Evolutionary conservation across 2,797 vertebrate genomes (phyloP), one percentile per base, ranked within the genome.

Genomic region (Diplodus puntazzo): DNA sequence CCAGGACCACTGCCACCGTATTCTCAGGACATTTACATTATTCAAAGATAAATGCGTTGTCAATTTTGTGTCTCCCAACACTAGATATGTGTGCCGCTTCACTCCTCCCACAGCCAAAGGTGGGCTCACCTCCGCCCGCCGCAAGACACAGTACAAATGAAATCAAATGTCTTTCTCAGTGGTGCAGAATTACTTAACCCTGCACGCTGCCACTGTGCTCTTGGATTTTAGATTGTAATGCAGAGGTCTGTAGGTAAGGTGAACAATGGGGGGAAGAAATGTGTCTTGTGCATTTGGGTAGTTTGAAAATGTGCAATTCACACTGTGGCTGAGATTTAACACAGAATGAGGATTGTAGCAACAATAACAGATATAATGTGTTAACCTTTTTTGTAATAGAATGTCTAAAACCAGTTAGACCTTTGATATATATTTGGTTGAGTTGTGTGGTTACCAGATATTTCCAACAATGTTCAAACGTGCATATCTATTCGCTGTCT

Each of bases 41-140:
- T 96, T 96, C 94, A 95, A 96, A 96, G 96, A 96, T 96, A 96
- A 96, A 96, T 96, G 96, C 94, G 94, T 96, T 96, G 96, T 96
- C 96, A 96, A 95, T 96, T 95, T 93, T 92, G 89, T 95, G 94
- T 95, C 95, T 96, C 95, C 93, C 87, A 93, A 90, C 95, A 93
- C 92, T 94, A 95, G 95, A 95, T 94, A 95, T 93, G 93, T 89
- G 91, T 80, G 92, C 93, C 87, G 91, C 94, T 95, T 92, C 92
- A 88, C 93, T 95, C 94, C 94, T 94, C 90, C 90, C 5, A 91
- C 93, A 93, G 94, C 95, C 94, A 95, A 95, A 95, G 95, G 94
- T 96, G 93, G 93, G 89, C 89, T 95, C 95, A 95, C 95, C 95
- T 94, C 90, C 86, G 43, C 93, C 90, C 91, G 86, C 92, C 87